phyloP scores from a whole-genome alignment of 30 jellyfish, hydroid and myxozoan genomes.

The Cassiopea xamachana region DNA sequence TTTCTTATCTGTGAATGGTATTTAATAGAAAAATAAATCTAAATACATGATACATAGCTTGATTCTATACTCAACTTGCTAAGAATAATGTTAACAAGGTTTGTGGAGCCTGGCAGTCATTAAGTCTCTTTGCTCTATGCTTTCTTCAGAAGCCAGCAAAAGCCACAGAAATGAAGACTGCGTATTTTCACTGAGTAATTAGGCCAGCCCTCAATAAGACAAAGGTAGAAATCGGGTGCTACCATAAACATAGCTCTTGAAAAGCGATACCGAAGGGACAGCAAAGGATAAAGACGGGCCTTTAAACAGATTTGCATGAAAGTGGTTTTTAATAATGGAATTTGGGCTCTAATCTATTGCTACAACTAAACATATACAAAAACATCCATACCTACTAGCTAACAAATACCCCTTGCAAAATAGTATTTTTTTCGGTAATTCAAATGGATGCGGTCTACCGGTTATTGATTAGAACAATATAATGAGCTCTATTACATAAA shows the following conservation, averaged over 20 bases:
- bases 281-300: background rate
- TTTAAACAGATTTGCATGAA: background rate
- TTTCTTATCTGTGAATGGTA: no score
- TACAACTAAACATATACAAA: background rate
- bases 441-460: no score
- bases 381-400: background rate
- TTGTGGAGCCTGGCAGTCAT: no score
- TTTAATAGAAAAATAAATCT: no score
- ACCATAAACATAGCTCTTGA: background rate
- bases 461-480: background rate
- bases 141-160: no score
- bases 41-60: no score
- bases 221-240: background rate
- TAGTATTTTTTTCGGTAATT: no score
- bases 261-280: background rate
- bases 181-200: no score
- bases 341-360: background rate
- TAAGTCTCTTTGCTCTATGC: no score
- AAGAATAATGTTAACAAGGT: no score
- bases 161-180: no score
- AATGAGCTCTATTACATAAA: background rate
- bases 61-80: no score
- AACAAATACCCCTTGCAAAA: background rate
- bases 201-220: background rate
- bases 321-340: background rate